Base-by-base conservation (phyloP, 2,797 vertebrate species). In the Dipus sagitta region DNA sequence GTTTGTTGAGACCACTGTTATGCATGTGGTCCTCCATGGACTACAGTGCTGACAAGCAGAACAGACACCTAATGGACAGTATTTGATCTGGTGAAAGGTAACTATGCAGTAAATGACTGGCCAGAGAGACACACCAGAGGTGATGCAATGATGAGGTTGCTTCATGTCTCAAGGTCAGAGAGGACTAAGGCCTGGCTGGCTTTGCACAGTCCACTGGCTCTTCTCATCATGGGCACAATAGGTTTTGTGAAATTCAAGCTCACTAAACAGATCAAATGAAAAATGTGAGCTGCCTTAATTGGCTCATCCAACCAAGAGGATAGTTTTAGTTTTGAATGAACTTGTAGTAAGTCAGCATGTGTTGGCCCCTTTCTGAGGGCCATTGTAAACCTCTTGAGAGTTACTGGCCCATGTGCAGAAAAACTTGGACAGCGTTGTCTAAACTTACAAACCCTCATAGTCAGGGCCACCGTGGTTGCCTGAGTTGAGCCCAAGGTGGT, bases 251-350 rank as follows among this genome's bases (percentile, higher is more conserved):
- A 90, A 91, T 60, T 34, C 60, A 90, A 81, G 12, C 70, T 92
- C 65, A 60, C 74, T 60, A 77, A 58, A 64, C 80, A 94, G 85
- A 78, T 85, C 83, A 85, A 75, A 85, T 93, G 58, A 81, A 81
- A 90, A 92, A 8, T 84, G 8, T 58, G 64, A 87, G 3, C 38
- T 32, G 88, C 47, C 10, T 92, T 90, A 88, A 85, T 18, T 87
- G 38, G 11, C 13, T 87, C 54, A 42, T 82, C 42, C 88, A 82
- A 93, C 92, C 70, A 83, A 91, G 74, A 74, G 65, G 78, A 71
- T 24, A 72, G 26, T 71, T 74, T 83, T 10, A 38, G 21, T 47
- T 95, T 92, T 86, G 65, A 85, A 60, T 75, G 75, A 65, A 70
- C 23, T 75, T 71, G 60, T 84, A 78, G 18, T 70, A 88, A 90